These are phyloP conservation scores for Eutolmus rufibarbis DNA, from an alignment of 2,888 invertebrate genomes.

Conservation along the genomic window DNA sequence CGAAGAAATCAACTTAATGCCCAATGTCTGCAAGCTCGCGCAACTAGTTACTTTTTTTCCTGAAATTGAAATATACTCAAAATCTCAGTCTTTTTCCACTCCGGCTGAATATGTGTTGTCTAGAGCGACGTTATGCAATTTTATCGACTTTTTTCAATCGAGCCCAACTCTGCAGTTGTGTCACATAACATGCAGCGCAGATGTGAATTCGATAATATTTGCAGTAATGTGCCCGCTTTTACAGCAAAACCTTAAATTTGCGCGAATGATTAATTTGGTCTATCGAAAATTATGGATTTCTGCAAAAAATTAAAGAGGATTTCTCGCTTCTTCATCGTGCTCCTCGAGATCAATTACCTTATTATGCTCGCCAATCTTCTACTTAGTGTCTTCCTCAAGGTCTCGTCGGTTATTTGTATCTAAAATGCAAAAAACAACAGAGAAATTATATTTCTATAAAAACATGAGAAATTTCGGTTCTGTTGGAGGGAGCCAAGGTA, in stretches of 20 bases:
- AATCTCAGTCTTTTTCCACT: not conserved
- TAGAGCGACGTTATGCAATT: conserved; percentile 14
- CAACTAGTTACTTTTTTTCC: conserved; percentile 8
- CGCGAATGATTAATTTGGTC: not conserved
- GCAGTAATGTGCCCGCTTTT: not conserved
- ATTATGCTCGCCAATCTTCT: not conserved
- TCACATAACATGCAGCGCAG: not conserved
- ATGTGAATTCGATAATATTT: not conserved
- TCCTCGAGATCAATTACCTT: not conserved
- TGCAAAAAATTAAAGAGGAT: not conserved
- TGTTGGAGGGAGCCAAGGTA: not conserved
- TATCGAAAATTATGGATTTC: not conserved
- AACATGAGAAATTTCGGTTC: not conserved
- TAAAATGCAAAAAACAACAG: not conserved
- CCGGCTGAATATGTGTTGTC: not conserved
- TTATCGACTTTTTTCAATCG: conserved; percentile 1
- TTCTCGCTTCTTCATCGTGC: not conserved
- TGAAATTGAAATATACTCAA: not conserved
- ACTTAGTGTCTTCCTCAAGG: not conserved
- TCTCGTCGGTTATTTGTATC: not conserved
- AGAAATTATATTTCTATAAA: not conserved
- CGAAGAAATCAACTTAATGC: not conserved
- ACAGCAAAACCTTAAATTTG: not conserved
- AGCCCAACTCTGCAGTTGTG: not conserved
- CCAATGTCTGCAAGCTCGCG: not conserved